Percentiles rank a stretch among this genome's conserved stretches.
Evolutionary conservation across 2,113 vertebrate species (phyloP).

Genomic region (Cynocephalus volans): DNA sequence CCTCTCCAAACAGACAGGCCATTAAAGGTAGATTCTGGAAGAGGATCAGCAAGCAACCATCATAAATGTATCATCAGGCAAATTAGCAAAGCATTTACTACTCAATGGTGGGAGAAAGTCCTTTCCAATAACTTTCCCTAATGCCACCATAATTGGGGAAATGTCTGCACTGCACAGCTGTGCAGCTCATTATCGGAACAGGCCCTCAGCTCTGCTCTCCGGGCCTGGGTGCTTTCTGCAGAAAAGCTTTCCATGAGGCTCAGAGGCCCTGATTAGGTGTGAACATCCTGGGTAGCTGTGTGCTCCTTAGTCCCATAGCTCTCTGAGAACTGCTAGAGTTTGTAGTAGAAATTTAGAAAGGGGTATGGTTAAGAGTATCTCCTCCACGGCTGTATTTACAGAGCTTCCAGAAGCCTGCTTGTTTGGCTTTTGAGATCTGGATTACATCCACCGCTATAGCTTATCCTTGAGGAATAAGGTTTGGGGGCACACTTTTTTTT

Average conservation of each 20-base stretch:
- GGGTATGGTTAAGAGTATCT: neutral
- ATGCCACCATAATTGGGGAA: slow-evolving; percentile 55
- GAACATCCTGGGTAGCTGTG: neutral
- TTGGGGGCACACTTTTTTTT: neutral
- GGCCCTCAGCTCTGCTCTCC: neutral
- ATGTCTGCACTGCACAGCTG: neutral
- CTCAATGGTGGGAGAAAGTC: slow-evolving; percentile 45
- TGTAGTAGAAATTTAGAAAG: neutral
- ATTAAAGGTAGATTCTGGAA: slow-evolving; percentile 74
- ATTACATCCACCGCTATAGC: neutral
- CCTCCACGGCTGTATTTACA: neutral
- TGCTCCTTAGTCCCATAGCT: neutral
- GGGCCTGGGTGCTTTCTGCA: neutral
- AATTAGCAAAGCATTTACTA: slow-evolving; percentile 80
- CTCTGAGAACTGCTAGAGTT: neutral
- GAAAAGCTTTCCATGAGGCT: neutral
- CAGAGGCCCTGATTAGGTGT: neutral
- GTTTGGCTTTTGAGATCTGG: neutral
- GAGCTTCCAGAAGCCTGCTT: neutral
- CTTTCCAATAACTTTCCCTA: slow-evolving; percentile 57
- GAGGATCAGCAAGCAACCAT: slow-evolving; percentile 68
- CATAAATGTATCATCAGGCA: slow-evolving; percentile 67
- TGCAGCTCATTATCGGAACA: slow-evolving; percentile 34
- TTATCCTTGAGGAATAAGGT: neutral
- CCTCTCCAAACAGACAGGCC: slow-evolving; percentile 64